Evolutionary conservation across 1,140 invertebrate genomes (phyloP).

Genomic region (Chironomus striatipennis): DNA sequence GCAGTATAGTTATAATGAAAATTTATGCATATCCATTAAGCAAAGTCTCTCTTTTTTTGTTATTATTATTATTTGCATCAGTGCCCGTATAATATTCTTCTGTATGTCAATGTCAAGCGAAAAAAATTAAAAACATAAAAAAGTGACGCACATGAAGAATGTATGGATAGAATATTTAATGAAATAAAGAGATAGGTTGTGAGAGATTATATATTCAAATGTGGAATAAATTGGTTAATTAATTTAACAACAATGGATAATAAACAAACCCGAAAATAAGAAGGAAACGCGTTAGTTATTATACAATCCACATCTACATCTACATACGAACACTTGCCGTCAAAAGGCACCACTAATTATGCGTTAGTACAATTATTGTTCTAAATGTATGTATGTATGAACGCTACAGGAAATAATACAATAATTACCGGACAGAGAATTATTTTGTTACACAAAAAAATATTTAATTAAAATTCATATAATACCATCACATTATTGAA

Average conservation of each 20-base stretch:
- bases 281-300: not conserved
- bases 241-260: conserved; percentile 14
- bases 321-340: not conserved
- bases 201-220: conserved; percentile 2
- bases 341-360: not conserved
- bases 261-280: not conserved
- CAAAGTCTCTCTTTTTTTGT: not conserved
- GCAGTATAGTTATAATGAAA: not conserved
- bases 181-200: not conserved
- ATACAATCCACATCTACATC: not conserved
- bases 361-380: conserved; percentile 7
- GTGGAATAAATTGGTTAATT: conserved; percentile 14
- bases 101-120: conserved; percentile 1
- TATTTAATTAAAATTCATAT: conserved; percentile 15
- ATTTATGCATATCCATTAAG: conserved; percentile 4
- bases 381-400: not conserved
- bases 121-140: not conserved
- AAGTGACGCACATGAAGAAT: not conserved
- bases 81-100: conserved; percentile 3
- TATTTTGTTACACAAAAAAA: not conserved
- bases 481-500: not conserved
- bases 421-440: not conserved
- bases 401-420: conserved; percentile 6
- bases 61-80: not conserved
- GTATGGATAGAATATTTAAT: not conserved